phyloP scores from a whole-genome alignment of 2,888 invertebrate species.

The Drosophila hawaiiensis region DNA sequence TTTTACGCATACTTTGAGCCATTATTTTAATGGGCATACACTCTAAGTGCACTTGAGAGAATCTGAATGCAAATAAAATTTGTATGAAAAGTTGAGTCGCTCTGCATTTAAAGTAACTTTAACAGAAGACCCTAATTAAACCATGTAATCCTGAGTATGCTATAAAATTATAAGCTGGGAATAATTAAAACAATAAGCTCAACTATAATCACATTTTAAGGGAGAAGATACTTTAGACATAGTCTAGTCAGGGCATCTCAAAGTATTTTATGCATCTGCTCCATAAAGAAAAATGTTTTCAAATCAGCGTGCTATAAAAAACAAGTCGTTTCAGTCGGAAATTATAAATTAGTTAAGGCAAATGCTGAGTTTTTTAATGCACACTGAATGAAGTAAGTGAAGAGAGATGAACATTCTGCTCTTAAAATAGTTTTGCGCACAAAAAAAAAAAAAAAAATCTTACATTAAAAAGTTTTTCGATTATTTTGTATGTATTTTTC shows the following conservation, averaged over 20 bases:
- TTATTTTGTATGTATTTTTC: constrained; percentile 57
- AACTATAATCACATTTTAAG: neutral
- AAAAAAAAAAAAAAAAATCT: constrained; percentile 22
- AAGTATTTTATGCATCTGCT: constrained; percentile 1
- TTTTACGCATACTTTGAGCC: neutral
- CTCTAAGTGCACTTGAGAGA: neutral
- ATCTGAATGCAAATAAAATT: neutral
- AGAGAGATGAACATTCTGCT: neutral
- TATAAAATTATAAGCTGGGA: neutral
- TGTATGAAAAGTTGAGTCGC: neutral
- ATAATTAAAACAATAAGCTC: neutral
- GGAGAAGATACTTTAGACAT: neutral
- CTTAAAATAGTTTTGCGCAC: constrained; percentile 38
- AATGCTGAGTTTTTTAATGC: constrained; percentile 48
- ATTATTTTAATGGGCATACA: neutral
- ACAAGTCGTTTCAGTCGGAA: constrained; percentile 26
- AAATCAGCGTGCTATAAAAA: constrained; percentile 41
- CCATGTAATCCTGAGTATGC: neutral
- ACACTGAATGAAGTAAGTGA: constrained; percentile 1
- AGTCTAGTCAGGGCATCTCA: neutral
- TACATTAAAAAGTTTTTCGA: constrained; percentile 68
- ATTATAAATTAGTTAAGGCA: constrained; percentile 59
- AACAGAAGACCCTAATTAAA: neutral
- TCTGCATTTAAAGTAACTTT: neutral
- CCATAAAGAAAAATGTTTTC: constrained; percentile 44